These are phyloP conservation scores for Oryctes rhinoceros DNA, from an alignment of 1,140 invertebrate genomes.

Conservation along the genomic window DNA sequence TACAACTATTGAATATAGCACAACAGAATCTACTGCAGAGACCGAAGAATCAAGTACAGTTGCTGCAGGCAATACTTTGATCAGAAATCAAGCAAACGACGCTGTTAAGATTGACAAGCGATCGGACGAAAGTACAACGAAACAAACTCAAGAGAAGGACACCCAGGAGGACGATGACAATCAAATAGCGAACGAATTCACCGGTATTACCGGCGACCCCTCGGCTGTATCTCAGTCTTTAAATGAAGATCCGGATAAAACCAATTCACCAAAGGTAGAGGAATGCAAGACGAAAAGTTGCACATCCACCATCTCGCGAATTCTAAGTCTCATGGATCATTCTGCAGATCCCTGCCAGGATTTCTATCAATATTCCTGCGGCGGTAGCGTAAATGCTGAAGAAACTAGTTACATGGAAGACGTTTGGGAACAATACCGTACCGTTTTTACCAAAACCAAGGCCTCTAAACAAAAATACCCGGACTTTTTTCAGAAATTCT, in stretches of 20 bases:
- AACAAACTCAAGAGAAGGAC: neutral
- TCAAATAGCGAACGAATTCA: neutral
- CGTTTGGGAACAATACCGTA: neutral
- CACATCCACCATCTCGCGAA: conserved; percentile 41
- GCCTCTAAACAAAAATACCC: neutral
- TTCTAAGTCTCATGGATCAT: conserved; percentile 55
- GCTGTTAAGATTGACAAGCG: neutral
- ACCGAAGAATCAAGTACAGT: too few species aligned
- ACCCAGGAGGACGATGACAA: too few species aligned
- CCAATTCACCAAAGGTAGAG: neutral
- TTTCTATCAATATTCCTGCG: conserved; percentile 76
- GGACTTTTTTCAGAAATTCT: conserved; percentile 26
- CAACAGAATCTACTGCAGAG: too few species aligned
- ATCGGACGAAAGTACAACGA: neutral
- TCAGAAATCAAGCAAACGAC: neutral
- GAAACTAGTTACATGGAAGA: neutral
- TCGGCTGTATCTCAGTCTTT: neutral
- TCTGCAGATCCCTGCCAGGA: conserved; percentile 75
- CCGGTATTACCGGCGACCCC: neutral
- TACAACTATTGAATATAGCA: too few species aligned
- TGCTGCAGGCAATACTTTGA: neutral
- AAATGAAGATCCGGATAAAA: neutral
- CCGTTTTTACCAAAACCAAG: neutral
- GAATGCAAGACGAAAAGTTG: neutral
- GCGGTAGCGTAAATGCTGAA: conserved; percentile 49